Evolutionary conservation across 2,797 vertebrate genomes (phyloP).

Genomic region (Hypotaenidia philippensis): DNA sequence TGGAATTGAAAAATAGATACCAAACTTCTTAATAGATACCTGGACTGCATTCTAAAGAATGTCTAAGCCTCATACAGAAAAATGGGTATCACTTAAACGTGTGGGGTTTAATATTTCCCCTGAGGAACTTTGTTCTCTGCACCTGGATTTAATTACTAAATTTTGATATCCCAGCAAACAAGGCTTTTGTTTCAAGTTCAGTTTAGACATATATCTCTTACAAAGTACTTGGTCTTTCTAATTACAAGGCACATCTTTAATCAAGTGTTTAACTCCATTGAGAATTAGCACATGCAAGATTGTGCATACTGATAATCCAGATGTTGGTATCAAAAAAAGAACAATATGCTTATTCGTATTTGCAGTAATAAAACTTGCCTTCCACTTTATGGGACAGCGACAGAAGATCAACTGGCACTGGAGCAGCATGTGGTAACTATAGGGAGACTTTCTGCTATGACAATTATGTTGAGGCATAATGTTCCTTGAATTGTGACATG

Average conservation of each 20-base stretch:
- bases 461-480: constrained; percentile 64
- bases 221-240: background rate
- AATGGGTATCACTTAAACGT: background rate
- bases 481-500: constrained; percentile 61
- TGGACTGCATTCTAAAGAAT: background rate
- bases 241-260: constrained; percentile 67
- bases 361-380: constrained; percentile 72
- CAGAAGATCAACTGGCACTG: constrained; percentile 67
- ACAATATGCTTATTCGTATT: constrained; percentile 60
- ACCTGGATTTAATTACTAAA: background rate
- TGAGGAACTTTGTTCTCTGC: background rate
- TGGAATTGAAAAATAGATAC: background rate
- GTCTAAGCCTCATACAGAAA: background rate
- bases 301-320: constrained; percentile 51
- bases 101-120: background rate
- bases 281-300: constrained; percentile 7
- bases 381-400: constrained; percentile 63
- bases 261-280: background rate
- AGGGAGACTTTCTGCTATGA: constrained; percentile 73
- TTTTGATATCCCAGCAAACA: background rate
- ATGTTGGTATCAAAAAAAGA: constrained; percentile 44
- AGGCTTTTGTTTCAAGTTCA: background rate
- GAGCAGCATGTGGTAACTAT: constrained; percentile 71
- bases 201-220: background rate
- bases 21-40: background rate